Conservation (phyloP, 2,888 invertebrate genomes). For the Agrypnus murinus region DNA sequence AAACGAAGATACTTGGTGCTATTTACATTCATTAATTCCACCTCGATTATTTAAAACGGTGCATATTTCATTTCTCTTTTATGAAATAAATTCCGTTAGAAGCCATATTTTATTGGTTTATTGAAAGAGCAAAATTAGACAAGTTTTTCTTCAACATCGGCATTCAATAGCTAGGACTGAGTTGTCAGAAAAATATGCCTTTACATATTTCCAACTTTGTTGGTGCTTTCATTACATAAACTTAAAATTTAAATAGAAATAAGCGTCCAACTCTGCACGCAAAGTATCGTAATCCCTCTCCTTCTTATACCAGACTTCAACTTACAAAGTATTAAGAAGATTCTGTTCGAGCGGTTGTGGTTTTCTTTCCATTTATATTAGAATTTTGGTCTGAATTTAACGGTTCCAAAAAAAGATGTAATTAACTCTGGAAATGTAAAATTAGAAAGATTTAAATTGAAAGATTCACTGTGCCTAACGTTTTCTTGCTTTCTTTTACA, state of each 20-base stretch:
- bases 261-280: conserved; percentile 14
- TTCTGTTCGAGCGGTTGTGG: conserved; percentile 25
- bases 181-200: too few relatives aligned
- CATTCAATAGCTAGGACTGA: too few relatives aligned
- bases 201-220: too few relatives aligned
- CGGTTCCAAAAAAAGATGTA: conserved; percentile 28
- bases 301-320: conserved; percentile 22
- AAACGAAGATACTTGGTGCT: not conserved
- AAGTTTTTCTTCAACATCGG: too few relatives aligned
- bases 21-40: conserved; percentile 23
- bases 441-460: conserved; percentile 17
- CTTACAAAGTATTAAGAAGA: conserved; percentile 23
- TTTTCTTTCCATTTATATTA: conserved; percentile 27
- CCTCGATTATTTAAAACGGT: too few relatives aligned
- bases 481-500: conserved; percentile 12
- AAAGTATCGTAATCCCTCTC: conserved; percentile 15
- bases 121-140: too few relatives aligned
- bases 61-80: too few relatives aligned
- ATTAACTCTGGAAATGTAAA: conserved; percentile 16
- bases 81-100: too few relatives aligned
- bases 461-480: not conserved
- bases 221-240: conserved; percentile 10
- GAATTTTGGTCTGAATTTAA: conserved; percentile 16
- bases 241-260: conserved; percentile 26
- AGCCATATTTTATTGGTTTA: too few relatives aligned